A percentile compares a stretch with the other conserved stretches of the same genome.
These are phyloP conservation scores for Orius insidiosus DNA, from an alignment of 1,140 invertebrate species.

Conservation along the genomic window DNA sequence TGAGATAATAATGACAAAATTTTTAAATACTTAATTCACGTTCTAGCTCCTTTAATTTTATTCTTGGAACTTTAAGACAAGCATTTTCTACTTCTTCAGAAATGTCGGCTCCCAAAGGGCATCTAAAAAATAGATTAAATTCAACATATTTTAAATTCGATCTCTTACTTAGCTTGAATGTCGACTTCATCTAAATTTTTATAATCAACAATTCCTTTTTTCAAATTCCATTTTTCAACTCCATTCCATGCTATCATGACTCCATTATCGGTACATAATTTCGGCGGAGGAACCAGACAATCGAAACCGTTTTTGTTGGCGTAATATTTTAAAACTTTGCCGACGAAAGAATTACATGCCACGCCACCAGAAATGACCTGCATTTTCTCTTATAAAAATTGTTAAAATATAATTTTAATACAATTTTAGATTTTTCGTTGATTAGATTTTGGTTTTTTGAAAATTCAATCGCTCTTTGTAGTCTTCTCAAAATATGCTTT, in stretches of 20 bases:
- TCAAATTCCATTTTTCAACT: conserved; percentile 46
- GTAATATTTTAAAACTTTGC: conserved; percentile 43
- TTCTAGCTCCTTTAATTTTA: conserved; percentile 26
- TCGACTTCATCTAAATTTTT: conserved; percentile 31
- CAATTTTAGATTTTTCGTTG: neutral
- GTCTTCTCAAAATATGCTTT: conserved; percentile 60
- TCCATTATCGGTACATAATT: conserved; percentile 92
- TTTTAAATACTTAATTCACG: too few species aligned
- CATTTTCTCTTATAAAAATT: conserved; percentile 1
- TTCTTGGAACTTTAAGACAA: conserved; percentile 40
- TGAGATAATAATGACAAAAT: too few species aligned
- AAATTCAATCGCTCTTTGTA: conserved; percentile 68
- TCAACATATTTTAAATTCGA: neutral
- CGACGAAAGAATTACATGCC: conserved; percentile 78
- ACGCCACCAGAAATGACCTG: conserved; percentile 89
- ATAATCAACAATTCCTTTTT: conserved; percentile 29
- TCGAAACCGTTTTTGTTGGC: conserved; percentile 46
- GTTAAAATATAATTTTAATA: conserved; percentile 5
- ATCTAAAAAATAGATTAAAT: conserved; percentile 22
- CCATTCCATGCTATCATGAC: conserved; percentile 99
- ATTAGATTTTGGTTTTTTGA: conserved; percentile 36
- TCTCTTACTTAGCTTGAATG: conserved; percentile 24
- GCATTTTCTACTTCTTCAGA: conserved; percentile 31
- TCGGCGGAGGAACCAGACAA: conserved; percentile 57
- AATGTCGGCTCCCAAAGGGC: conserved; percentile 37